Evolutionary conservation across 2,797 vertebrate genomes (phyloP).

Genomic region (Atherinosoma microstoma): DNA sequence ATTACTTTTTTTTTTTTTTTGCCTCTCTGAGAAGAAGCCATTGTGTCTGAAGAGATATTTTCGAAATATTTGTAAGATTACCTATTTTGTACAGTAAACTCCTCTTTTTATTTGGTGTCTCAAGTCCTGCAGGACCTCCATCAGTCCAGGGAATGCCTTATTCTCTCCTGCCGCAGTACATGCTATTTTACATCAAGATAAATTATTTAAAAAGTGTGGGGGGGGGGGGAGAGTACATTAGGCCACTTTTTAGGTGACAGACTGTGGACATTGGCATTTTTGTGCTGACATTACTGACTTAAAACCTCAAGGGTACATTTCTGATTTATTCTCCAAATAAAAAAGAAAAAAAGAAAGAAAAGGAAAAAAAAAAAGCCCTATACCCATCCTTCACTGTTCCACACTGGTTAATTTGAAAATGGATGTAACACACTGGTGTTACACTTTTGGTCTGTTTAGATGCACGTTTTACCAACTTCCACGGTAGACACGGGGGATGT

Average conservation of each 20-base stretch:
- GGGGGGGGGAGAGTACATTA: conserved; percentile 37
- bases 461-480: conserved; percentile 52
- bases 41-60: conserved; percentile 86
- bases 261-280: conserved; percentile 67
- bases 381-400: conserved; percentile 60
- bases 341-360: conserved; percentile 27
- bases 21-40: conserved; percentile 81
- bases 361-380: conserved; percentile 47
- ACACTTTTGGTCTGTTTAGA: conserved; percentile 34
- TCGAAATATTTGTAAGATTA: conserved; percentile 84
- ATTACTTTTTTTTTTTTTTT: conserved; percentile 46
- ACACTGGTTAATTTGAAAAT: conserved; percentile 56
- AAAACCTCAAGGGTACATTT: conserved; percentile 69
- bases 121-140: conserved; percentile 81
- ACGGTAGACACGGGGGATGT: conserved; percentile 35
- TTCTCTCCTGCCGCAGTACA: conserved; percentile 76
- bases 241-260: conserved; percentile 49
- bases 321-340: conserved; percentile 61
- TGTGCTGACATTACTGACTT: conserved; percentile 72
- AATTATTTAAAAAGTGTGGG: conserved; percentile 28
- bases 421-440: conserved; percentile 29
- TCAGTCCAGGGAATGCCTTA: conserved; percentile 86
- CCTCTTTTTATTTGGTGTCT: conserved; percentile 78
- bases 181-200: conserved; percentile 57
- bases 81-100: conserved; percentile 86